Evolutionary conservation across 2,797 vertebrate species (phyloP), one percentile per base, ranked within the genome.

Genomic region (Chaunax sp.): DNA sequence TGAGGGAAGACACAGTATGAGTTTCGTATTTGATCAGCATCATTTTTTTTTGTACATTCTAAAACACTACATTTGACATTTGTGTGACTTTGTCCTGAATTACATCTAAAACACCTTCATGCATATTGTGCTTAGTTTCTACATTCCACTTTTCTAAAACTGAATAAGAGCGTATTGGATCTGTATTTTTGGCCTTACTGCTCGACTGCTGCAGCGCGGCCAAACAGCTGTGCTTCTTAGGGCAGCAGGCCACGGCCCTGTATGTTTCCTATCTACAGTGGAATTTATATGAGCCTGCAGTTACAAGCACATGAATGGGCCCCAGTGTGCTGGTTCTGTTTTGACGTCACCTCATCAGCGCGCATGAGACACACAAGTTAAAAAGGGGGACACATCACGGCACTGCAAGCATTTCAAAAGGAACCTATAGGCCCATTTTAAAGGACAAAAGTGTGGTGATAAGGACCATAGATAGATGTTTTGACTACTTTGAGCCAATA

Each of bases 251-350:
- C 83, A 85, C 1, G 19, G 69, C 11, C 56, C 73, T 83, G 76
- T 86, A 77, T 86, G 90, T 90, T 92, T 92, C 90, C 86, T 84
- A 91, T 93, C 91, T 84, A 73, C 84, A 86, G 68, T 83, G 89
- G 88, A 92, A 92, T 93, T 93, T 91, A 90, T 91, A 89, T 85
- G 83, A 93, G 89, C 80, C 79, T 13, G 54, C 71, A 78, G 87
- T 88, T 89, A 78, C 69, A 76, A 86, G 81, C 75, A 84, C 78
- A 92, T 92, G 91, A 94, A 92, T 91, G 87, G 80, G 75, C 77
- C 83, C 81, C 80, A 86, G 78, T 93, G 90, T 92, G 81, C 75
- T 57, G 58, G 71, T 81, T 87, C 75, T 68, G 60, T 61, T 83
- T 78, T 90, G 88, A 90, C 87, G 72, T 93, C 90, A 89, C 71